Evolutionary conservation across 2,113 vertebrate species (phyloP).

Genomic region (Panurus biarmicus): DNA sequence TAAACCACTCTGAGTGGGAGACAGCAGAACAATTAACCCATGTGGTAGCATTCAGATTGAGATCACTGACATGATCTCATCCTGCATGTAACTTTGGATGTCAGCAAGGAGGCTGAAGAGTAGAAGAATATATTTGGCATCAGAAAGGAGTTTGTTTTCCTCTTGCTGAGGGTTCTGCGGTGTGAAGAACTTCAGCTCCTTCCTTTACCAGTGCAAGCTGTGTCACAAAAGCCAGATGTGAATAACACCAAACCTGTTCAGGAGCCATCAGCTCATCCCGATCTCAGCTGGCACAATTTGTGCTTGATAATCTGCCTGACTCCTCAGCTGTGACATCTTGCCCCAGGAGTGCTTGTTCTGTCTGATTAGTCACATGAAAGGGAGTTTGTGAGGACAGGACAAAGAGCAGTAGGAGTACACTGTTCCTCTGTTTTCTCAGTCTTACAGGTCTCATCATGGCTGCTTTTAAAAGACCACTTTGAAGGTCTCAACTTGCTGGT

Average conservation of each 20-base stretch:
- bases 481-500: not conserved
- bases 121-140: not conserved
- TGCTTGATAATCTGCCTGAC: not conserved
- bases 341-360: not conserved
- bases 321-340: not conserved
- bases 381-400: not conserved
- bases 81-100: not conserved
- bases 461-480: not conserved
- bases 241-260: not conserved
- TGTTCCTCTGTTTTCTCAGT: not conserved
- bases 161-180: not conserved
- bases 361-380: not conserved
- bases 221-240: not conserved
- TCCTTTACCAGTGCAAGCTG: not conserved
- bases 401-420: not conserved
- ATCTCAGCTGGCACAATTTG: not conserved
- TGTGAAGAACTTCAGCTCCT: not conserved
- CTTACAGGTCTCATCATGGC: not conserved
- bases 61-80: constrained; percentile 44
- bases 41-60: constrained; percentile 29
- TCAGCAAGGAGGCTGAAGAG: not conserved
- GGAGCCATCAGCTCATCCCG: not conserved
- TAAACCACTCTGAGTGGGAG: not conserved
- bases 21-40: constrained; percentile 24
- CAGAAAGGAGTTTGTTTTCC: not conserved